Evolutionary conservation across 2,888 invertebrate genomes (phyloP), one percentile per base, ranked within the genome.

Genomic region (Beris chalybata): DNA sequence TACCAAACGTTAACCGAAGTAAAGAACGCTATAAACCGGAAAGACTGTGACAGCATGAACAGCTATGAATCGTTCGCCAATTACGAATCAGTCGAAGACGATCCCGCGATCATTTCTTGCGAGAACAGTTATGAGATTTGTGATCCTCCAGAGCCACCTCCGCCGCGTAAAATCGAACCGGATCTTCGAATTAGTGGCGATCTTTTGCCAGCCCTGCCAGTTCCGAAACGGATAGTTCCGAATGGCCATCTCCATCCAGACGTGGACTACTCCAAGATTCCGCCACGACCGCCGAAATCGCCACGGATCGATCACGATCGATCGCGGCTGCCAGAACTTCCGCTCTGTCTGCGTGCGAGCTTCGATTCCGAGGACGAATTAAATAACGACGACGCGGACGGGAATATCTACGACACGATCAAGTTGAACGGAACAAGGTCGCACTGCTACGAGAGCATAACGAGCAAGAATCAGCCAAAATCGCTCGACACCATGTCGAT

Each of bases 371-470:
- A 32, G 38, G 61, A 61, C 43, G 61, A 61, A 11, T 3, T 50
- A n/a, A 50, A 15, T 5, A 50, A 52, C n/a, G 29, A 73, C 64
- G 73, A 74, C 12, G 75, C 83, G 44, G 82, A 80, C 22, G 86
- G 86, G 70, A 86, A 86, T 72, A 87, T 87, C 70, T 87, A 87
- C 71, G 86, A 86, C 69, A 85, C 85, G 1, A 86, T 87, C 68
- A 87, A 85, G 72, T 84, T 85, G 53, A 77, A 78, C 1, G 85
- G 85, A 64, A 82, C 78, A 0, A 76, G 76, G 1, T 83, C 85
- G 0, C 74, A 76, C 43, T 76, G 77, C 68, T 79, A 80, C 64
- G 80, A 80, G 13, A 61, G 69, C 13, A 57, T 70, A 32, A 53
- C 65, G 48, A 56, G 66, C 59, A 57, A 72, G 70, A 70, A 68